phyloP scores from a whole-genome alignment of 1,140 invertebrate genomes.

The Cataglyphis hispanica region DNA sequence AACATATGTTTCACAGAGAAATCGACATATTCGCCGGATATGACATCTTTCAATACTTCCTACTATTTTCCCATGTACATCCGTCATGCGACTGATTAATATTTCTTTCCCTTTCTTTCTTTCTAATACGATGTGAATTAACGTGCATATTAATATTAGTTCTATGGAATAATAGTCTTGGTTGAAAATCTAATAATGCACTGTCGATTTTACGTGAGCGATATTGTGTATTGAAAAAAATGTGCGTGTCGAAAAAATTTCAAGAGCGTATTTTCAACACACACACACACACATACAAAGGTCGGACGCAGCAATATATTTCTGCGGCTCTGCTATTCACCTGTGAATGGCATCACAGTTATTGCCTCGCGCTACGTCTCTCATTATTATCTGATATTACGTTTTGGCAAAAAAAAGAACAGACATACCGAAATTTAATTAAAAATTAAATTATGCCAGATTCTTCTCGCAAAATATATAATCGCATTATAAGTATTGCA shows the following conservation, averaged over 20 bases:
- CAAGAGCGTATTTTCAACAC: slow-evolving; percentile 15
- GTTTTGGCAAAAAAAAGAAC: not conserved
- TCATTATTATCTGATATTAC: slow-evolving; percentile 1
- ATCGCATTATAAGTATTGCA: not conserved
- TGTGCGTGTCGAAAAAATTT: not conserved
- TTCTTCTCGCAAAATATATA: not conserved
- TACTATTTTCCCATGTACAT: not conserved
- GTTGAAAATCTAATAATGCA: not conserved
- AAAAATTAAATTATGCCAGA: slow-evolving; percentile 7
- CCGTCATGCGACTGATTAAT: not conserved
- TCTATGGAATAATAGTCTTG: not conserved
- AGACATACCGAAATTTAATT: slow-evolving; percentile 17
- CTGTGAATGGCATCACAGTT: slow-evolving; percentile 34
- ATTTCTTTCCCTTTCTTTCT: not conserved
- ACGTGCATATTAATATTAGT: not conserved
- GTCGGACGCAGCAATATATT: slow-evolving; percentile 5
- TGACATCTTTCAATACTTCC: slow-evolving; percentile 10
- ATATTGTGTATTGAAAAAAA: not conserved
- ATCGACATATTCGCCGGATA: slow-evolving; percentile 50
- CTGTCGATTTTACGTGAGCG: not conserved
- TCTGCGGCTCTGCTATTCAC: slow-evolving; percentile 28
- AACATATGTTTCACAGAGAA: not conserved
- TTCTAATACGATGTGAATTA: not conserved
- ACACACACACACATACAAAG: too few species aligned
- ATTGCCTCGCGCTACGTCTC: slow-evolving; percentile 8